Evolutionary conservation across 2,888 invertebrate species (phyloP), one percentile per base, ranked within the genome.

Genomic region (Caenorhabditis doughertyi): DNA sequence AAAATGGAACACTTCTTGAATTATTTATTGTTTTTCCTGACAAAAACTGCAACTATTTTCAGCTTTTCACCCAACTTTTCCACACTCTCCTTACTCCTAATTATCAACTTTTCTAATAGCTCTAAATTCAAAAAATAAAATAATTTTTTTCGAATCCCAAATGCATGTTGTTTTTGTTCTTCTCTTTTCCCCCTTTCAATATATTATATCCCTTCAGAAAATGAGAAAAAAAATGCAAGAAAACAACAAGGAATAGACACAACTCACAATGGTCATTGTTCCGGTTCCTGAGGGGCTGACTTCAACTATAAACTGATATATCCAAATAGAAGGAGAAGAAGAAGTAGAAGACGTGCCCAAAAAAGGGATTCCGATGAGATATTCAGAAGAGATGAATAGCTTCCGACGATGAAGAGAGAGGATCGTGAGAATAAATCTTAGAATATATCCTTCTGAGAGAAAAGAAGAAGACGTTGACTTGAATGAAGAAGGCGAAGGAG

Each of bases 261-360:
- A 73, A 74, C 74, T 74, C 56, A 74, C 74, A 65, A 74, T 74
- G 35, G 47, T 65, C 74, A 74, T 74, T 65, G 55, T 65, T 74
- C 64, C 29, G 56, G 29, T 18, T 53, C 53, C 51, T n/a, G 53
- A 51, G 49, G 51, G 32, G 35, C n/a, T n/a, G 44, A 18, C 65
- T 18, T 25, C 29, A 65, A 65, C 11, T n/a, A 51, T 9, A 65
- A 16, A 23, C 35, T 32, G 32, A 32, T 32, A 5, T 55, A 21
- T 39, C 32, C 35, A 42, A 18, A 47, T n/a, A 32, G 18, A 25
- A 23, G 65, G 23, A 39, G 55, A 70, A 70, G 53, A 35, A 25
- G 67, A 47, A 35, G 39, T 39, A 9, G 32, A 51, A 53, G 51
- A 67, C 13, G 65, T 32, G 35, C 32, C 32, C 7, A 55, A 47